A percentile compares a stretch with the other conserved stretches of the same genome.
Evolutionary conservation across 2,797 vertebrate genomes (phyloP).

Genomic region (Periparus ater): DNA sequence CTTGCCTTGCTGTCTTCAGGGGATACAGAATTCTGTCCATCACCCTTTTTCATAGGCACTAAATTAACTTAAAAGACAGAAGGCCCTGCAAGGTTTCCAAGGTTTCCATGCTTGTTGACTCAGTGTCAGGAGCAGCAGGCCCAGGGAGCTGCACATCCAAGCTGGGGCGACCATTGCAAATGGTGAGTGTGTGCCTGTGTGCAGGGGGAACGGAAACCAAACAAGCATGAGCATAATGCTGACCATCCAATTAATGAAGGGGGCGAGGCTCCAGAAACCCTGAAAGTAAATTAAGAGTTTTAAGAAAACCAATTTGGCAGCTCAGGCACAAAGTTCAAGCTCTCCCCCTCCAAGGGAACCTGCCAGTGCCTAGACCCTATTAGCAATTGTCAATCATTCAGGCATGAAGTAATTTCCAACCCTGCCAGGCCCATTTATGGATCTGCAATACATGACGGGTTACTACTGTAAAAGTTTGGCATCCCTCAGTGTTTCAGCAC

Average conservation of each 20-base stretch:
- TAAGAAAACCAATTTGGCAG: constrained; percentile 55
- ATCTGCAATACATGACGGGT: background rate
- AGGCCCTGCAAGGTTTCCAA: background rate
- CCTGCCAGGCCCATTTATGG: constrained; percentile 9
- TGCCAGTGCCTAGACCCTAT: constrained; percentile 45
- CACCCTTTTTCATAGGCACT: background rate
- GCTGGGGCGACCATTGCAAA: background rate
- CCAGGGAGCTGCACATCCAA: background rate
- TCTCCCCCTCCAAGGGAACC: background rate
- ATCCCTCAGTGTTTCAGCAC: background rate
- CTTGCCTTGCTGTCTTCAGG: background rate
- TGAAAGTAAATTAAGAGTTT: constrained; percentile 42
- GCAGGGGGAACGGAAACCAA: background rate
- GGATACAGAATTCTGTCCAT: constrained; percentile 3
- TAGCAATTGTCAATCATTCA: constrained; percentile 33
- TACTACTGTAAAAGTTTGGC: constrained; percentile 7
- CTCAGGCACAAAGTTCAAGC: constrained; percentile 41
- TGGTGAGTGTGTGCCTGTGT: background rate
- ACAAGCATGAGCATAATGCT: background rate
- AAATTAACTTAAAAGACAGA: constrained; percentile 29
- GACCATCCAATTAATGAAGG: constrained; percentile 43
- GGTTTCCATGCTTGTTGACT: background rate
- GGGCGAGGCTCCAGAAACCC: constrained; percentile 4
- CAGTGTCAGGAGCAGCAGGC: background rate
- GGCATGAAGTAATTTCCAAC: constrained; percentile 45